Conservation (phyloP, 1,140 invertebrate species). For the Drosophila parabipectinata region DNA sequence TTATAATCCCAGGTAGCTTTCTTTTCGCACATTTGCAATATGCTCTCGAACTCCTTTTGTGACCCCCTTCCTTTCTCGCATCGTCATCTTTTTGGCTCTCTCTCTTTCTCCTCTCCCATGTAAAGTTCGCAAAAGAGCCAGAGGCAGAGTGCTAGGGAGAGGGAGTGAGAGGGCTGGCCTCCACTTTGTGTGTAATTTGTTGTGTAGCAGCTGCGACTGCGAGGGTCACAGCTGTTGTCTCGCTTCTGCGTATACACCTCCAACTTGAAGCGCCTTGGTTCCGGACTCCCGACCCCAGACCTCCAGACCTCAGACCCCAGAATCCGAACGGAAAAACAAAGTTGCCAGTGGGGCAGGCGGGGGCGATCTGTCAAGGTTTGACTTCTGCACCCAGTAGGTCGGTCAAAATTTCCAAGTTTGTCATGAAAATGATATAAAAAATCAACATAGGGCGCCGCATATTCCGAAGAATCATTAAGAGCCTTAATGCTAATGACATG, state of each 20-base stretch:
- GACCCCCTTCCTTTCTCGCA: slow-evolving; percentile 27
- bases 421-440: slow-evolving; percentile 72
- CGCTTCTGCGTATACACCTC: slow-evolving; percentile 59
- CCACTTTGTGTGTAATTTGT: slow-evolving; percentile 59
- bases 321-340: slow-evolving; percentile 22
- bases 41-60: slow-evolving; percentile 28
- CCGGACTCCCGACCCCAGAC: slow-evolving; percentile 18
- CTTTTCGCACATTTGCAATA: slow-evolving; percentile 44
- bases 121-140: slow-evolving; percentile 21
- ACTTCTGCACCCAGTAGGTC: slow-evolving; percentile 11
- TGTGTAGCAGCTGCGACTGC: slow-evolving; percentile 64
- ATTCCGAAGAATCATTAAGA: neutral
- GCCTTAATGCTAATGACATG: slow-evolving; percentile 20
- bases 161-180: slow-evolving; percentile 15
- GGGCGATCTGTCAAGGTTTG: slow-evolving; percentile 11
- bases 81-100: slow-evolving; percentile 28
- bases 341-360: slow-evolving; percentile 17
- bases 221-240: slow-evolving; percentile 68
- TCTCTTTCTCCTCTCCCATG: slow-evolving; percentile 35
- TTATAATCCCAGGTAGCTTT: slow-evolving; percentile 29
- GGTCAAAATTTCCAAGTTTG: slow-evolving; percentile 68
- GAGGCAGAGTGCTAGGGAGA: slow-evolving; percentile 30
- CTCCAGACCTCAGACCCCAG: neutral
- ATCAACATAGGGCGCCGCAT: slow-evolving; percentile 10
- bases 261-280: slow-evolving; percentile 20